These are phyloP conservation scores for Neoitamus cyanurus DNA, from an alignment of 2,888 invertebrate species.

Conservation along the genomic window DNA sequence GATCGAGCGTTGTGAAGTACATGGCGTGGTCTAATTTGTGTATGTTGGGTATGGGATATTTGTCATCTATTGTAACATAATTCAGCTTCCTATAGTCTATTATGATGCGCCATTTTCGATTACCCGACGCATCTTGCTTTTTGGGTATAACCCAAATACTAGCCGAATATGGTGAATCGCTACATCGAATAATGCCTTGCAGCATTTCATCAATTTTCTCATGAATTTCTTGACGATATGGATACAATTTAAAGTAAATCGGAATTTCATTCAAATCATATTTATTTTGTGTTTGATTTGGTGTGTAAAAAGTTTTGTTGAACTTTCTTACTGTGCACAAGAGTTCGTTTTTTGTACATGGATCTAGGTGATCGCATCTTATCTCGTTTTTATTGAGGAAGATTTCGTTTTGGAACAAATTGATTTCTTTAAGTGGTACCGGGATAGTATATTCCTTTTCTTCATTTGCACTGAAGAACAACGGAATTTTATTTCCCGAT, in stretches of 20 bases:
- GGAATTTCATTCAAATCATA: constrained; percentile 46
- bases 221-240: no score
- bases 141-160: constrained; percentile 37
- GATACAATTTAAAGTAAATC: constrained; percentile 46
- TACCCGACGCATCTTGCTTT: no score
- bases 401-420: no score
- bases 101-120: constrained; percentile 44
- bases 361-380: no score
- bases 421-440: no score
- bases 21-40: no score
- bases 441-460: no score
- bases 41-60: constrained; percentile 55
- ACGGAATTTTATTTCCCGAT: no score
- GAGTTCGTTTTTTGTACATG: no score
- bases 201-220: constrained; percentile 45
- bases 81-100: constrained; percentile 46
- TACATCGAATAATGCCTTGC: constrained; percentile 44
- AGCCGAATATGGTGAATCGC: constrained; percentile 48
- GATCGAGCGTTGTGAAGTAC: constrained; percentile 57
- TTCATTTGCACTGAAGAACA: no score
- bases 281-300: constrained; percentile 48
- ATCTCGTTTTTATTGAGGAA: no score
- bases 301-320: neutral
- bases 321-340: no score
- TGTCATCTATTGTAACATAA: constrained; percentile 25